A percentile compares a stretch with the other conserved stretches of the same genome.
Evolutionary conservation across 2,888 invertebrate species (phyloP).

Genomic region (Apamea monoglypha): DNA sequence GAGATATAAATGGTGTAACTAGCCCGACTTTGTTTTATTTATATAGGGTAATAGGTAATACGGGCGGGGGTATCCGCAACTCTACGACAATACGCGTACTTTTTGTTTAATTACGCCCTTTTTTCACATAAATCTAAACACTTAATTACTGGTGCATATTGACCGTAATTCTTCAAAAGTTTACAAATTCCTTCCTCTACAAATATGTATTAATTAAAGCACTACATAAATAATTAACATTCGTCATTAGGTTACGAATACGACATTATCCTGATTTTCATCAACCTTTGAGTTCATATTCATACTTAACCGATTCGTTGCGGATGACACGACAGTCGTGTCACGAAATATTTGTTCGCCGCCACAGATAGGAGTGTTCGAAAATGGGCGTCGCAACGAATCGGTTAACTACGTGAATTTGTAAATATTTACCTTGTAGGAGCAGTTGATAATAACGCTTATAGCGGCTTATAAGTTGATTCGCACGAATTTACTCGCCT

Average conservation of each 20-base stretch:
- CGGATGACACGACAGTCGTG: too few relatives aligned
- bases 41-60: too few relatives aligned
- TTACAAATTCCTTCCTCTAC: neutral
- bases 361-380: too few relatives aligned
- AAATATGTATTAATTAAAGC: constrained; percentile 7
- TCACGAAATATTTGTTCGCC: too few relatives aligned
- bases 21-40: neutral
- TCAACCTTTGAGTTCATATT: constrained; percentile 22
- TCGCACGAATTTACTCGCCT: too few relatives aligned
- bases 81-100: too few relatives aligned
- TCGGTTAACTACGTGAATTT: constrained; percentile 3
- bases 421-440: constrained; percentile 14
- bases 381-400: too few relatives aligned
- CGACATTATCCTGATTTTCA: constrained; percentile 43
- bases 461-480: neutral
- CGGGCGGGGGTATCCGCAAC: too few relatives aligned
- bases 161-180: constrained; percentile 2
- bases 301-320: too few relatives aligned
- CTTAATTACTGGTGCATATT: neutral
- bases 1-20: neutral
- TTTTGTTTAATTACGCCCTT: neutral
- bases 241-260: neutral
- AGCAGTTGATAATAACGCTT: constrained; percentile 4
- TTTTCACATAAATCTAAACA: neutral
- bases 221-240: constrained; percentile 16